Evolutionary conservation across 2,888 invertebrate genomes (phyloP).

Genomic region (Caenorhabditis sulstoni): DNA sequence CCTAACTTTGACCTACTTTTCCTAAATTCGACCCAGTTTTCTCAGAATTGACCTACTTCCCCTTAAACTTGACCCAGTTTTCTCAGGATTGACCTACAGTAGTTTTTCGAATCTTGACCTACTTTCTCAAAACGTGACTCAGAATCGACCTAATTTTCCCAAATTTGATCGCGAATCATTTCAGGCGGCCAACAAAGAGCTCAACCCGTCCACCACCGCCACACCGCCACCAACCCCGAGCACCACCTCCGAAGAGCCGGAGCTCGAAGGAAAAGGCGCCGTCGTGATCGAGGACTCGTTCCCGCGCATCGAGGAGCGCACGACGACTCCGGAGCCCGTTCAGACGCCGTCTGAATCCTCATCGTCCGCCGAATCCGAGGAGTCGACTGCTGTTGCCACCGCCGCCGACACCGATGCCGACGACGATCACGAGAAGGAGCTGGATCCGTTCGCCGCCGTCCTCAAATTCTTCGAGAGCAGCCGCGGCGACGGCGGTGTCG

Average conservation of each 20-base stretch:
- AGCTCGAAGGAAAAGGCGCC: constrained; percentile 55
- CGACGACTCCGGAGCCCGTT: constrained; percentile 60
- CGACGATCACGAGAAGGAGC: constrained; percentile 54
- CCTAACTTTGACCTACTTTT: too few species aligned
- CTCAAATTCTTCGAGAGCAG: constrained; percentile 60
- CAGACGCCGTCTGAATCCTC: constrained; percentile 35
- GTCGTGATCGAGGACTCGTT: constrained; percentile 67
- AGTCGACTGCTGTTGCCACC: not conserved
- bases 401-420: constrained; percentile 10
- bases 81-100: too few species aligned
- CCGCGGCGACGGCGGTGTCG: not conserved
- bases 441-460: constrained; percentile 65
- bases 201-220: constrained; percentile 26
- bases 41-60: too few species aligned
- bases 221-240: too few species aligned
- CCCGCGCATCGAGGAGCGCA: constrained; percentile 65
- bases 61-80: too few species aligned
- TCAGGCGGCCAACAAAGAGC: constrained; percentile 45
- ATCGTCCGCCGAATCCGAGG: constrained; percentile 30
- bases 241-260: constrained; percentile 25
- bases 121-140: too few species aligned
- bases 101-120: too few species aligned
- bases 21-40: too few species aligned
- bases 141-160: too few species aligned
- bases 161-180: not conserved